Percentiles rank a stretch among this genome's conserved stretches.
These are phyloP conservation scores for Trachelus stipa DNA, from an alignment of 2,888 invertebrate genomes.

Conservation along the genomic window DNA sequence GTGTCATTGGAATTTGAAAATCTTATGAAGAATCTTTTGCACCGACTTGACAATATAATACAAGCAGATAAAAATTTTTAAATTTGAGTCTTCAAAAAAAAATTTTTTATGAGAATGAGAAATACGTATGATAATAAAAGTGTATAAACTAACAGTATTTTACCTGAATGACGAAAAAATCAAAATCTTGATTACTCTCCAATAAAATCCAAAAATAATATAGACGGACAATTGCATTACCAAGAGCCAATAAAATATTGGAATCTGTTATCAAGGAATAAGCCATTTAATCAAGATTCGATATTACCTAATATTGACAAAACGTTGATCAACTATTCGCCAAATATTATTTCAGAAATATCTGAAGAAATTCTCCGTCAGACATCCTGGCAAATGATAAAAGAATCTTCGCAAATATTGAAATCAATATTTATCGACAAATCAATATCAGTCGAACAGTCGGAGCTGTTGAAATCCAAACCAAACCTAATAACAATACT, in stretches of 20 bases:
- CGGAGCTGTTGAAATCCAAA: not conserved
- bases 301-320: not conserved
- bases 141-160: not conserved
- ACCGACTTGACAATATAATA: not conserved
- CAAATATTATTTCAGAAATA: conserved; percentile 14
- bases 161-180: not conserved
- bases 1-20: conserved; percentile 1
- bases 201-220: not conserved
- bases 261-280: not conserved
- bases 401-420: not conserved
- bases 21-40: not conserved
- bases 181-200: not conserved
- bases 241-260: not conserved
- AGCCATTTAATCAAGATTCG: not conserved
- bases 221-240: not conserved
- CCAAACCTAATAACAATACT: not conserved
- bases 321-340: not conserved
- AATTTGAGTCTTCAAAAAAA: no score
- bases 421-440: not conserved
- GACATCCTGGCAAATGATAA: conserved; percentile 27
- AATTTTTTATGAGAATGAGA: not conserved
- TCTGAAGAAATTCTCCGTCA: conserved; percentile 19
- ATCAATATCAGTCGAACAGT: not conserved
- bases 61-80: no score
- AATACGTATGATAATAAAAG: not conserved